Percentiles rank a stretch among this genome's conserved stretches.
Conservation (phyloP, 92 coral and sea anemone species). For the Porites evermanni region DNA sequence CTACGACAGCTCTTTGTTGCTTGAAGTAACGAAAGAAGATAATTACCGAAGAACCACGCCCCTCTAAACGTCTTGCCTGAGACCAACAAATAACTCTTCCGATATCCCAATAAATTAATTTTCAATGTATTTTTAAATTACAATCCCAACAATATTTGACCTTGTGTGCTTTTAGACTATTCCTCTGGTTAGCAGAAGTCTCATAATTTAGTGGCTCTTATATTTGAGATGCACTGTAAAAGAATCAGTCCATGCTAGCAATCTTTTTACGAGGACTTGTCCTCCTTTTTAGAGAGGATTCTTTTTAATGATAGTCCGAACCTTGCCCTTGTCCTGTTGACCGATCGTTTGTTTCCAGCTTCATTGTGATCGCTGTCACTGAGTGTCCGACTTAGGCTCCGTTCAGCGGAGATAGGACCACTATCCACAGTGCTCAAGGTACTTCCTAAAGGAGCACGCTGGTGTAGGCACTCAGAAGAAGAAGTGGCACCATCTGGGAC, state of each 20-base stretch:
- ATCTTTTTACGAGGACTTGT: not conserved
- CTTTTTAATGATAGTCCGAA: slow-evolving; percentile 76
- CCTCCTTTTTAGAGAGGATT: slow-evolving; percentile 51
- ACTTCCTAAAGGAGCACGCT: slow-evolving; percentile 27
- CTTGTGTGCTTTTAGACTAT: no score
- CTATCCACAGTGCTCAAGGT: slow-evolving; percentile 5
- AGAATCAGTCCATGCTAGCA: not conserved
- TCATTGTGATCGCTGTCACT: slow-evolving; percentile 36
- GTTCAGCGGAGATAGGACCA: slow-evolving; percentile 31
- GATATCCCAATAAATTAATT: no score
- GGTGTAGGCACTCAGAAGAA: slow-evolving; percentile 33
- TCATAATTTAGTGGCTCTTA: not conserved
- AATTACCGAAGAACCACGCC: no score
- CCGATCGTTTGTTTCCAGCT: slow-evolving; percentile 56
- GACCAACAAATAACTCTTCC: no score
- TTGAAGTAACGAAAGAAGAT: no score
- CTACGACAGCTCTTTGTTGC: no score
- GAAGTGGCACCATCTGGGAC: slow-evolving; percentile 58
- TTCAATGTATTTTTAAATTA: no score
- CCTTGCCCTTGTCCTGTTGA: slow-evolving; percentile 66
- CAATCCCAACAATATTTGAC: no score
- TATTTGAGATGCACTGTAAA: not conserved
- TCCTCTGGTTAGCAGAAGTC: no score
- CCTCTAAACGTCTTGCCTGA: no score
- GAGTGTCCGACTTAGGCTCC: slow-evolving; percentile 21